Percentiles rank a stretch among this genome's conserved stretches.
These are phyloP conservation scores for Atta cephalotes DNA, from an alignment of 1,140 invertebrate genomes.

Conservation along the genomic window DNA sequence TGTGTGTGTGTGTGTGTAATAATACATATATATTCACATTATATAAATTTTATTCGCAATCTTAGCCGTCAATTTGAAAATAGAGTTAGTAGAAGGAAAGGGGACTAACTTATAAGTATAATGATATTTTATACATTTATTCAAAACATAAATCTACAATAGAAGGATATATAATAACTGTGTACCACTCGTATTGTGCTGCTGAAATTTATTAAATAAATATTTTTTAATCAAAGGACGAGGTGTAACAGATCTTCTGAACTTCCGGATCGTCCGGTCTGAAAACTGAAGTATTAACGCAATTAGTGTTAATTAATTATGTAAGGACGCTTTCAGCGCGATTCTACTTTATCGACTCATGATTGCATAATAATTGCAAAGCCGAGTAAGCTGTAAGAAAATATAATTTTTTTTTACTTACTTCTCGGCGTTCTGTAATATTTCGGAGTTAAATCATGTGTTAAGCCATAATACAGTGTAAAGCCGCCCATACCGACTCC, in stretches of 20 bases:
- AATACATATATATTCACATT: background rate
- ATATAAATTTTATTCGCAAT: background rate
- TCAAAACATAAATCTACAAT: constrained; percentile 13
- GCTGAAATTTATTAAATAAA: background rate
- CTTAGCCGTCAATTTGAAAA: background rate
- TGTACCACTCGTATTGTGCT: background rate
- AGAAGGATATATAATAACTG: background rate
- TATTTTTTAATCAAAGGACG: background rate
- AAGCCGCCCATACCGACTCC: accelerated
- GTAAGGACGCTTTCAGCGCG: background rate
- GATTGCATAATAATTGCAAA: constrained; percentile 45
- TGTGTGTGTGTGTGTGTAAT: no score
- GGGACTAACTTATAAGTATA: background rate
- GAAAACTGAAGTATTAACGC: constrained; percentile 59
- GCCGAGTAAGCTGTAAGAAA: background rate
- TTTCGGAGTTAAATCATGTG: constrained; percentile 13
- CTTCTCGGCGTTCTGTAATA: constrained; percentile 4
- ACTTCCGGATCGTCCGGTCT: constrained; percentile 69
- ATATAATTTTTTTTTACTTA: constrained; percentile 50
- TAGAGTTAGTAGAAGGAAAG: background rate
- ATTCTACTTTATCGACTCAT: constrained; percentile 37
- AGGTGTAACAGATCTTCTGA: constrained; percentile 15
- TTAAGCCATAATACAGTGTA: background rate
- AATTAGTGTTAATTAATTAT: constrained; percentile 9
- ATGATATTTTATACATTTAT: constrained; percentile 35